A percentile compares a stretch with the other conserved stretches of the same genome.
Evolutionary conservation across 2,113 vertebrate genomes (phyloP).

Genomic region (Mixornis gularis): DNA sequence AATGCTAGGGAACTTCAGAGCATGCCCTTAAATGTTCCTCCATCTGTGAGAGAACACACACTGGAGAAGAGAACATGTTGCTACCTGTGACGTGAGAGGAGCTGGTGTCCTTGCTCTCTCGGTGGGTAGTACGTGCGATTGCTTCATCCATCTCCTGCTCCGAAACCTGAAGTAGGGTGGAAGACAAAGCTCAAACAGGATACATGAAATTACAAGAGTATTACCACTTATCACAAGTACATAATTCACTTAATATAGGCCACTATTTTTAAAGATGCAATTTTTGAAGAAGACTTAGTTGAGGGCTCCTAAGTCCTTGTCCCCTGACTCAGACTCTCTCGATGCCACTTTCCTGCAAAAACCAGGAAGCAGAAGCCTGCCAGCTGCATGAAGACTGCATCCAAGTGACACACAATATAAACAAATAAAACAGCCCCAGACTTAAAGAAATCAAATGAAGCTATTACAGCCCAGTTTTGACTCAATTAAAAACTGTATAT

Average conservation of each 20-base stretch:
- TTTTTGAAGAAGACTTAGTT: not conserved
- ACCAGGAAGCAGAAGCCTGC: not conserved
- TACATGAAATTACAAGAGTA: not conserved
- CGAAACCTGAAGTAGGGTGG: constrained; percentile 77
- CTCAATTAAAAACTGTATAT: not conserved
- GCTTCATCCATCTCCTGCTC: constrained; percentile 96
- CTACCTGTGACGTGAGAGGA: constrained; percentile 78
- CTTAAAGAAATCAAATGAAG: constrained; percentile 7
- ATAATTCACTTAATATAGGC: not conserved
- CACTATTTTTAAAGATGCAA: not conserved
- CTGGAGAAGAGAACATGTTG: not conserved
- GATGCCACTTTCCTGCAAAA: not conserved
- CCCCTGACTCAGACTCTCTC: not conserved
- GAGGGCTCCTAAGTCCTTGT: not conserved
- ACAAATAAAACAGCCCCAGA: not conserved
- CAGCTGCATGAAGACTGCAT: not conserved
- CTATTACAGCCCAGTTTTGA: not conserved
- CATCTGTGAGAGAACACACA: not conserved
- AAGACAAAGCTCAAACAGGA: constrained; percentile 3
- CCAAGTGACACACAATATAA: not conserved
- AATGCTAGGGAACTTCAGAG: not conserved
- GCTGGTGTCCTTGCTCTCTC: constrained; percentile 77
- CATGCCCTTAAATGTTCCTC: not conserved
- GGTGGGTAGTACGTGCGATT: constrained; percentile 85
- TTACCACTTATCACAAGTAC: not conserved